Evolutionary conservation across 1,140 invertebrate species (phyloP).

Genomic region (Trachymyrmex septentrionalis): DNA sequence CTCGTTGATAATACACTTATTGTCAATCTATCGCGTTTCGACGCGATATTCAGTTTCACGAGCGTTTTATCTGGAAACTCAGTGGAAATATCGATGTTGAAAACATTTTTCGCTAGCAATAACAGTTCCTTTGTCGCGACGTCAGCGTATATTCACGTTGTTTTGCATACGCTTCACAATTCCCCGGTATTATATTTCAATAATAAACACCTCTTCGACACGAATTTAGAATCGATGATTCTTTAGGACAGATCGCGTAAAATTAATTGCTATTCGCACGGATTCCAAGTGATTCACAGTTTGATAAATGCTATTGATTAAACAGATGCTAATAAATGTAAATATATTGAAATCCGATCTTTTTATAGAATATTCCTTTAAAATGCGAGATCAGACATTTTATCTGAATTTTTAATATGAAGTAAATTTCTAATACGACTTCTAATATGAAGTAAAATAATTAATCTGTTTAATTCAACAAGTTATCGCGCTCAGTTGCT

Average conservation of each 20-base stretch:
- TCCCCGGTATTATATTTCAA: conserved; percentile 5
- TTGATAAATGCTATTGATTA: neutral
- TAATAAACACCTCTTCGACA: conserved; percentile 11
- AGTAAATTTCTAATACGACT: neutral
- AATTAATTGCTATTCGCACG: neutral
- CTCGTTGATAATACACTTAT: neutral
- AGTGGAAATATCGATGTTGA: conserved; percentile 19
- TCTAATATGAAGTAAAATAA: neutral
- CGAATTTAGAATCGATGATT: conserved; percentile 4
- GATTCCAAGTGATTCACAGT: neutral
- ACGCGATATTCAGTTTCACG: conserved; percentile 4
- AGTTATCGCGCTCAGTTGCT: neutral
- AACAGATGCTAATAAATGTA: neutral
- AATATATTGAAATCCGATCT: neutral
- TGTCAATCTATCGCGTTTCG: conserved; percentile 9
- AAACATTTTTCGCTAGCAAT: conserved; percentile 34
- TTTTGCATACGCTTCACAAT: neutral
- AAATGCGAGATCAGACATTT: neutral
- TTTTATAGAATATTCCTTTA: neutral
- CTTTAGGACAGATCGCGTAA: neutral
- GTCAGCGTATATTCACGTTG: neutral
- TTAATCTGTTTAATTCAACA: neutral
- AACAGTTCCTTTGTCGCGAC: conserved; percentile 24
- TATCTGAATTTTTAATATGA: neutral
- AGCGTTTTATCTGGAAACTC: conserved; percentile 9